Percentiles rank a stretch among this genome's conserved stretches.
Evolutionary conservation across 64 coral and sea anemone species (phyloP).

Genomic region (Montipora foliosa): DNA sequence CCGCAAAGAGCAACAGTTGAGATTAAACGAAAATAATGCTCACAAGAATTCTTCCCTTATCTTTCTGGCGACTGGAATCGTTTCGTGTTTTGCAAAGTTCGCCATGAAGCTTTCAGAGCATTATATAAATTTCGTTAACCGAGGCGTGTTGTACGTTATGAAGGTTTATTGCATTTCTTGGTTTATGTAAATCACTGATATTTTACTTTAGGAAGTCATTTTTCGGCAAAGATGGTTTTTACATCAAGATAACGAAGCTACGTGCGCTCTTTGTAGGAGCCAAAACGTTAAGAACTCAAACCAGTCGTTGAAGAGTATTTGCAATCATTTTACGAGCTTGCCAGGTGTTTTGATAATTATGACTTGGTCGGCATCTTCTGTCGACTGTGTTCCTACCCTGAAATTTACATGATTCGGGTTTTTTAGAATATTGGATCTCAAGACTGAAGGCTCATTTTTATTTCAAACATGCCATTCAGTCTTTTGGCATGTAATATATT

Average conservation of each 20-base stretch:
- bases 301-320: conserved; percentile 1
- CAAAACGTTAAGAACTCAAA: conserved; percentile 21
- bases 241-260: not conserved
- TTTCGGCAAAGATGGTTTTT: not conserved
- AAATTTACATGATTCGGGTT: not conserved
- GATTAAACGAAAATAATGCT: not conserved
- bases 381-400: not conserved
- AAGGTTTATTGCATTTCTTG: no score
- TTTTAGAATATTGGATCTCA: no score
- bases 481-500: no score
- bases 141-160: no score
- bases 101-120: no score
- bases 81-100: no score
- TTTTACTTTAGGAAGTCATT: no score
- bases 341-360: not conserved
- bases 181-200: no score
- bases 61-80: not conserved
- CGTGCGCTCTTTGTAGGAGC: not conserved
- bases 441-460: no score
- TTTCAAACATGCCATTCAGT: no score
- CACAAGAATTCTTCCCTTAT: not conserved
- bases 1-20: not conserved
- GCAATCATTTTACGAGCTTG: conserved; percentile 29
- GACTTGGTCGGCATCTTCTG: not conserved
- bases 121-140: no score